Percentiles rank a stretch among this genome's conserved stretches.
These are phyloP conservation scores for Thysanoteuthis rhombus DNA, from an alignment of 2,888 invertebrate species.

Conservation along the genomic window DNA sequence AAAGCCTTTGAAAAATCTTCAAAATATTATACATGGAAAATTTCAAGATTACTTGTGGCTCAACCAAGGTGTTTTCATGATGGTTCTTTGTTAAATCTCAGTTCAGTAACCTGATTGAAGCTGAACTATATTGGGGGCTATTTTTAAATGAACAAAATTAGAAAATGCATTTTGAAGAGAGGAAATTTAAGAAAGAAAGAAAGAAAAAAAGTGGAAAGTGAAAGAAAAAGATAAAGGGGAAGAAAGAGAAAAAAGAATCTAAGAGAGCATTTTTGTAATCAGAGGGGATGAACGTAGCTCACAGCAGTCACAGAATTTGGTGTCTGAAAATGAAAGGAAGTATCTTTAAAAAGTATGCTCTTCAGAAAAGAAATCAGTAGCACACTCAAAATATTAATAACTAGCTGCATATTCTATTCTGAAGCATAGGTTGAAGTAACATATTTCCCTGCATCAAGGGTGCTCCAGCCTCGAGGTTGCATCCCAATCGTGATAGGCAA, in stretches of 20 bases:
- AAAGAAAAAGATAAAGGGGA: neutral
- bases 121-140: neutral
- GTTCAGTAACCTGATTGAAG: neutral
- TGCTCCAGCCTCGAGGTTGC: too few species aligned
- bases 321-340: neutral
- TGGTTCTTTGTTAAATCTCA: neutral
- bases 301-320: neutral
- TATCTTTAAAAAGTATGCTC: neutral
- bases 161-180: neutral
- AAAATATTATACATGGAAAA: neutral
- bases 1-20: neutral
- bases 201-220: neutral
- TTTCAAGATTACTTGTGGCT: neutral
- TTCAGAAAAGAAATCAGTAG: neutral
- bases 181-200: conserved; percentile 1
- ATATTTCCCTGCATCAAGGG: too few species aligned
- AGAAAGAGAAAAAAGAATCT: neutral
- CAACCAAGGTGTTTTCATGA: neutral
- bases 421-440: too few species aligned
- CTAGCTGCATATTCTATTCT: neutral
- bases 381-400: neutral
- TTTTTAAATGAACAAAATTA: neutral
- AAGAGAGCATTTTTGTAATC: neutral
- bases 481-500: too few species aligned
- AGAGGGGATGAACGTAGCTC: neutral